Conservation (phyloP, 2,888 invertebrate species). For the Petrolisthes manimaculis region DNA sequence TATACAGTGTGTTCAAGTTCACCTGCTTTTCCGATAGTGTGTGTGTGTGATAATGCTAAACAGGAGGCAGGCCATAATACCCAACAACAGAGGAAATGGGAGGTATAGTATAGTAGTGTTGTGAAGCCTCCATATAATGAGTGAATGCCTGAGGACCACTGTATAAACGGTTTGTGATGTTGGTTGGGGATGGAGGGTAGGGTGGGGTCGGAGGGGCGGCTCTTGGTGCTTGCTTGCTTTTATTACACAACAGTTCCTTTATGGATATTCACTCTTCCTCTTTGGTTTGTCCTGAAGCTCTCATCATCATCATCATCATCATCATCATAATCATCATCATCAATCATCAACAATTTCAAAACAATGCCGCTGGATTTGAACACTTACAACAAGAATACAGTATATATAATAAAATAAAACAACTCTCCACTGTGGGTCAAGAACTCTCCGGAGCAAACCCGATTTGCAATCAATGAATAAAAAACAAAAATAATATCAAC, state of each 20-base stretch:
- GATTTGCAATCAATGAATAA: not conserved
- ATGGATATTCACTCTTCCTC: slow-evolving; percentile 45
- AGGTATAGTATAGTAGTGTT: too few relatives aligned
- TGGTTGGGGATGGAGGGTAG: slow-evolving; percentile 41
- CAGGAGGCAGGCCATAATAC: too few relatives aligned
- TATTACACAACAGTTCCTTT: slow-evolving; percentile 38
- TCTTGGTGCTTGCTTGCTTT: not conserved
- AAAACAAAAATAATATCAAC: not conserved
- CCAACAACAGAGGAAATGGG: too few relatives aligned
- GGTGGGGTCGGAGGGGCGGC: slow-evolving; percentile 8
- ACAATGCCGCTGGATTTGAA: slow-evolving; percentile 13
- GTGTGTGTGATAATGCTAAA: too few relatives aligned
- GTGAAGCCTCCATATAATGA: too few relatives aligned
- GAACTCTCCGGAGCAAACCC: not conserved
- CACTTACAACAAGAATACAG: not conserved
- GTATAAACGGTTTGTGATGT: too few relatives aligned
- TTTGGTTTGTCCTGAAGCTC: slow-evolving; percentile 47
- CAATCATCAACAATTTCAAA: too few relatives aligned
- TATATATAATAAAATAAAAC: too few relatives aligned
- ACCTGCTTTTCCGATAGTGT: too few relatives aligned
- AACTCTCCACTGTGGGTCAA: not conserved
- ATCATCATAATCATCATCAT: not conserved
- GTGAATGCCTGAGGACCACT: too few relatives aligned
- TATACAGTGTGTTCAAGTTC: too few relatives aligned
- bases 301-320: not conserved